Conservation (phyloP, 2,888 invertebrate species). For the Pachycephus smyrnensis region DNA sequence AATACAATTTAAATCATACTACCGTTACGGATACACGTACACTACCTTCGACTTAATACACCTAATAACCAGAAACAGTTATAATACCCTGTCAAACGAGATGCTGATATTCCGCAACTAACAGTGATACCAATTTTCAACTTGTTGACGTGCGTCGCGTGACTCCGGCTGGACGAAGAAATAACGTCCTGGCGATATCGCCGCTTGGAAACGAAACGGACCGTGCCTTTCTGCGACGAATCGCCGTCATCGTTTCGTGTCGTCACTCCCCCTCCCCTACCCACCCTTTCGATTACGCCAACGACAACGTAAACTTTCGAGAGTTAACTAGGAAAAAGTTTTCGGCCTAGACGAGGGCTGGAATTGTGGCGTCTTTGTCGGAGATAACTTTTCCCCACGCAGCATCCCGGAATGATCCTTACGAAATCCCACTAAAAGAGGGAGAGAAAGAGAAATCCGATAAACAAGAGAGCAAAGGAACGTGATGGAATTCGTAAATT, state of each 20-base stretch:
- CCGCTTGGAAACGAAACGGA: not conserved
- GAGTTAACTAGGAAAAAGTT: not conserved
- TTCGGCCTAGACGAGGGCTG: not conserved
- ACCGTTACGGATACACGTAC: not conserved
- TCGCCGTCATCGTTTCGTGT: not conserved
- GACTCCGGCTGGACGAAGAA: slow-evolving; percentile 11
- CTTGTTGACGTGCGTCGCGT: slow-evolving; percentile 48
- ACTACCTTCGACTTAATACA: not conserved
- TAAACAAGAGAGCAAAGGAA: not conserved
- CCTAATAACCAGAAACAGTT: not conserved
- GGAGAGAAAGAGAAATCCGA: not conserved
- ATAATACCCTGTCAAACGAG: not conserved
- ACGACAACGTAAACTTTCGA: not conserved
- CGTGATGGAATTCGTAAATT: not conserved
- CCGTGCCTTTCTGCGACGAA: not conserved
- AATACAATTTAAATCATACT: not conserved
- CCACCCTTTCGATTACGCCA: not conserved
- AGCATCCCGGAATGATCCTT: not conserved
- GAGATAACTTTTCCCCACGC: not conserved
- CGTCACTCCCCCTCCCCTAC: not conserved
- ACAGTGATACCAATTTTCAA: slow-evolving; percentile 43
- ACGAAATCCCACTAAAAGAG: not conserved
- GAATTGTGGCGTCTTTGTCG: not conserved
- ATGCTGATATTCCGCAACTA: not conserved
- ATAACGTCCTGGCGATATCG: not conserved